Percentiles rank a stretch among this genome's conserved stretches.
These are phyloP conservation scores for Myotis lucifugus DNA, from an alignment of 2,113 vertebrate genomes.

Conservation along the genomic window DNA sequence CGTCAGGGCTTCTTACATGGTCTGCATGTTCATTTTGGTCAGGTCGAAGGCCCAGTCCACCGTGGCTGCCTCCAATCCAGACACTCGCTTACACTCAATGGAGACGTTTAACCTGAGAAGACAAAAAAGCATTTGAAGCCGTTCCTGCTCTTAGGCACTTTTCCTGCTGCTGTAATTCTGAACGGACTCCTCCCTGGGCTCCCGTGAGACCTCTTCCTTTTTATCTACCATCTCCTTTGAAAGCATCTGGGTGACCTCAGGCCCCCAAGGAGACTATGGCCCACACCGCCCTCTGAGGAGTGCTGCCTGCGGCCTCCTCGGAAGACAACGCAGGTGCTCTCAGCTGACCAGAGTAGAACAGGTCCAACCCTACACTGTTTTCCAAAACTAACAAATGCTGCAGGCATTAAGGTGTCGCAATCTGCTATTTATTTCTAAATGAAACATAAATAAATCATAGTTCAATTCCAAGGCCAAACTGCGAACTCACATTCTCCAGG, in stretches of 20 bases:
- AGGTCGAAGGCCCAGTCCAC: constrained; percentile 97
- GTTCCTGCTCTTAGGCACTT: not conserved
- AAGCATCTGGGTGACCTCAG: not conserved
- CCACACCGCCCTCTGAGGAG: not conserved
- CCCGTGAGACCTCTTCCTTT: not conserved
- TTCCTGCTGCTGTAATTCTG: not conserved
- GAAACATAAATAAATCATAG: not conserved
- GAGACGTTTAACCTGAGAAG: constrained; percentile 89
- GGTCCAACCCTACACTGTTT: not conserved
- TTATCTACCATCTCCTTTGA: not conserved
- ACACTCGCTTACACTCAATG: constrained; percentile 93
- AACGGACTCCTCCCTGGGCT: not conserved
- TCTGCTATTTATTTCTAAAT: not conserved
- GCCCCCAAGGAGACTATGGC: not conserved
- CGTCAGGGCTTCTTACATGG: constrained; percentile 86
- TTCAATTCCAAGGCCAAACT: not conserved
- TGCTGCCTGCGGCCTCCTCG: not conserved
- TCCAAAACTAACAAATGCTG: not conserved
- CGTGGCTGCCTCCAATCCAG: constrained; percentile 89
- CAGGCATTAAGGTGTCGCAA: not conserved
- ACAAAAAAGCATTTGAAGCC: not conserved
- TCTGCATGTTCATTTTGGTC: constrained; percentile 96
- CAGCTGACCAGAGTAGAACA: not conserved
- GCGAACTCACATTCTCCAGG: not conserved
- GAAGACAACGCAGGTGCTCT: not conserved